These are phyloP conservation scores for Tryphoninae sp. DNA, from an alignment of 2,888 invertebrate species.

Conservation along the genomic window DNA sequence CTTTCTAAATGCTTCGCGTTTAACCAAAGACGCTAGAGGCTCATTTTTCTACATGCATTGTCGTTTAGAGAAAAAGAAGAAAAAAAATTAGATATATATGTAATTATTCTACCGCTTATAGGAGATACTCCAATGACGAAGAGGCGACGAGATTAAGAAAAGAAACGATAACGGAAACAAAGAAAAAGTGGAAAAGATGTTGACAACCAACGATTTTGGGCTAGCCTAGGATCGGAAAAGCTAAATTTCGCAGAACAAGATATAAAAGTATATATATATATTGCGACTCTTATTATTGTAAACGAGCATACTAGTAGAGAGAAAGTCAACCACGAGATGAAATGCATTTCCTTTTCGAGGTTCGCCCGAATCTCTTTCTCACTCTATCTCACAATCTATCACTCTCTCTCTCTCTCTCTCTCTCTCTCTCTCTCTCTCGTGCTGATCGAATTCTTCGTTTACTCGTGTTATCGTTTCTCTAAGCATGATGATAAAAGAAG, in stretches of 20 bases:
- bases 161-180: constrained; percentile 9
- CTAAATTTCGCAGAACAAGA: constrained; percentile 15
- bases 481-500: constrained; percentile 23
- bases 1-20: constrained; percentile 80
- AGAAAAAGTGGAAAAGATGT: constrained; percentile 3
- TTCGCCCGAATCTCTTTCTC: constrained; percentile 1
- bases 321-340: constrained; percentile 23
- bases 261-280: constrained; percentile 12
- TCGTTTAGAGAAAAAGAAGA: constrained; percentile 69
- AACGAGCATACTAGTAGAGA: constrained; percentile 37
- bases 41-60: constrained; percentile 81
- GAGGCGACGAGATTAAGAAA: constrained; percentile 19
- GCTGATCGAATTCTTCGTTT: constrained; percentile 50
- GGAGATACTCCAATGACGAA: constrained; percentile 54
- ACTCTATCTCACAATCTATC: too few relatives aligned
- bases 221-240: constrained; percentile 34
- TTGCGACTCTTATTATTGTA: constrained; percentile 54
- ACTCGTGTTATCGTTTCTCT: constrained; percentile 27
- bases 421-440: constrained; percentile 44
- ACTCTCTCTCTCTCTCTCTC: too few relatives aligned
- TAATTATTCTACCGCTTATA: constrained; percentile 61
- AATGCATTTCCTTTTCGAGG: constrained; percentile 63
- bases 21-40: constrained; percentile 79
- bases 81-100: constrained; percentile 49
- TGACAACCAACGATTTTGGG: constrained; percentile 13